A percentile compares a stretch with the other conserved stretches of the same genome.
Conservation (phyloP, 2,888 invertebrate species). For the Yponomeuta cagnagella region DNA sequence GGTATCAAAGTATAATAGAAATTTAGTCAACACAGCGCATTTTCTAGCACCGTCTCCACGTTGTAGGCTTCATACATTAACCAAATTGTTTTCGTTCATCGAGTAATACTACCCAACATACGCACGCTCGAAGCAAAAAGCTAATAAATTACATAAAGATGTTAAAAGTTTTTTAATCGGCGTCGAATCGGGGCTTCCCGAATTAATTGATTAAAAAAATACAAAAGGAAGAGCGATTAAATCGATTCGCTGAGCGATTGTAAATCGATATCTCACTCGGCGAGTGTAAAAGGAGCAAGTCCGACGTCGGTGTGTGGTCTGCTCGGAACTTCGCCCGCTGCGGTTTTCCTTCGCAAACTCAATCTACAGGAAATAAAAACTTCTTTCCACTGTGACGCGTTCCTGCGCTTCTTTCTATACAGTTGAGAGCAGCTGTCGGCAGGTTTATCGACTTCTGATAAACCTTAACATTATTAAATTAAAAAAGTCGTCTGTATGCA, state of each 20-base stretch:
- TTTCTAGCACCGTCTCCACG: no score
- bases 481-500: no score
- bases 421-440: background rate
- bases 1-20: background rate
- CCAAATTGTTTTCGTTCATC: no score
- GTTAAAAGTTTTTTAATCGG: background rate
- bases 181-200: background rate
- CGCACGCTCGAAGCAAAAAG: background rate
- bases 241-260: background rate
- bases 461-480: no score
- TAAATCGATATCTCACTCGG: slow-evolving; percentile 1
- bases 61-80: no score
- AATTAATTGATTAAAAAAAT: background rate
- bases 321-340: background rate
- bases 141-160: background rate
- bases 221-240: background rate
- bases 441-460: no score
- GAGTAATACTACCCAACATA: no score
- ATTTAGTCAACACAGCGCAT: no score
- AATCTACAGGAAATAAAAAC: background rate
- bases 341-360: background rate
- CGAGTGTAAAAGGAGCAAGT: background rate
- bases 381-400: background rate
- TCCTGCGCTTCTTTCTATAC: background rate
- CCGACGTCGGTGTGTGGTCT: background rate